Percentiles rank a stretch among this genome's conserved stretches.
phyloP scores from a whole-genome alignment of 2,797 vertebrate species.

The Selene dorsalis region DNA sequence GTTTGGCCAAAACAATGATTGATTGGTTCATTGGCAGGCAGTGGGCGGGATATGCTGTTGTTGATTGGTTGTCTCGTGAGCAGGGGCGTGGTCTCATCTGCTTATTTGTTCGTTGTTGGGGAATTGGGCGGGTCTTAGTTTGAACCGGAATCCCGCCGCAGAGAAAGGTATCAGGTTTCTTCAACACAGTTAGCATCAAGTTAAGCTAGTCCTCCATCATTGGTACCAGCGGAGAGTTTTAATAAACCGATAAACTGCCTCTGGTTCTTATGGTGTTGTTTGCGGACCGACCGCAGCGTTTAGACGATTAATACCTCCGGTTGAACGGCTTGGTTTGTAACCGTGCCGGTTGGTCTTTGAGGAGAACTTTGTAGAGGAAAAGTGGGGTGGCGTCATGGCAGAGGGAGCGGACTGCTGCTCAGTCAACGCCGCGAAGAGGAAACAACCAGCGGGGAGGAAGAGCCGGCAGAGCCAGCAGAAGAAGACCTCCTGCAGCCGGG shows the following conservation, averaged over 20 bases:
- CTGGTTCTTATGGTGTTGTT: background rate
- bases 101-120: slow-evolving; percentile 10
- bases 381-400: slow-evolving; percentile 44
- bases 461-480: slow-evolving; percentile 53
- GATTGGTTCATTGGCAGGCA: slow-evolving; percentile 2
- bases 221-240: background rate
- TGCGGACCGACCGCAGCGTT: background rate
- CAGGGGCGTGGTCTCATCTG: accelerated
- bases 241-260: background rate
- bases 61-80: background rate
- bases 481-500: slow-evolving; percentile 59
- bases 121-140: slow-evolving; percentile 35
- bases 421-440: slow-evolving; percentile 37
- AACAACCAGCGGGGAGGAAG: slow-evolving; percentile 51
- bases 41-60: background rate
- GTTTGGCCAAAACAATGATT: background rate
- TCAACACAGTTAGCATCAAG: slow-evolving; percentile 23
- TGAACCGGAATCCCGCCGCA: slow-evolving; percentile 60
- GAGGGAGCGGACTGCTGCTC: slow-evolving; percentile 54
- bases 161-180: slow-evolving; percentile 50
- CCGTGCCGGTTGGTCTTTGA: background rate
- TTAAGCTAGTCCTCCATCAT: slow-evolving; percentile 21
- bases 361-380: accelerated
- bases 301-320: background rate
- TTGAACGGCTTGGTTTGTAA: background rate